Base-by-base conservation (phyloP, 1,140 invertebrate genomes). In the Bombus consobrinus region DNA sequence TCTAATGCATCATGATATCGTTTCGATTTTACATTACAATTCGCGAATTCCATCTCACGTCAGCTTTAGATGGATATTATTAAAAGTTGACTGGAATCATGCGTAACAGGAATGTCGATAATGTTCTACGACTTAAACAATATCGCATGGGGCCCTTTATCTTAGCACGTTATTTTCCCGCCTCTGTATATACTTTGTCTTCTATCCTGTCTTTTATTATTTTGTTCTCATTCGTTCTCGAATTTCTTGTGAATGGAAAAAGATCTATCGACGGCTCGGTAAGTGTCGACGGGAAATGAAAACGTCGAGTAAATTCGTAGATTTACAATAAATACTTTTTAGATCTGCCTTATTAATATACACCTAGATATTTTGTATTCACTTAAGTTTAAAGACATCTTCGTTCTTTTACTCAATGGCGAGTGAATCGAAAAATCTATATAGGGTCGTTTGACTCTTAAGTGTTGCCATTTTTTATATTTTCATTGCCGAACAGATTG, bases 391-490 rank as follows among this genome's bases (percentile, higher is more conserved):
- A 66, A 47, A 75, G 41, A 57, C 32, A 32, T 77, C 41, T 18
- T 72, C 37, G 15, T 39, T 37, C 62, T 86, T 39, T 88, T 87
- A 89, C 64, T 87, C 77, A 75, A 72, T 90, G 90, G 90, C 92
- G 90, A 92, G 83, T 92, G 85, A 90, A 75, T 92, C 75, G 89
- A 91, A 88, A 91, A 89, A 91, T 85, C 86, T 92, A 88, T 92
- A 88, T 88, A 88, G 87, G 90, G 59, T 90, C 66, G 34, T 82
- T 90, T 82, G 83, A 73, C 88, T 78, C 76, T 71, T 75, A 25
- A 79, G 39, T 59, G 47, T 47, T 34, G 34, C 25, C 28, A 28
- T 32, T n/a, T 39, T n/a, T 71, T 59, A 6, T 41, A 39, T 41
- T 47, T 25, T 74, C 39, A 18, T 72, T 78, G 73, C 87, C 81